These are phyloP conservation scores for Campopleginae sp. DNA, from an alignment of 2,888 invertebrate genomes.

Conservation along the genomic window DNA sequence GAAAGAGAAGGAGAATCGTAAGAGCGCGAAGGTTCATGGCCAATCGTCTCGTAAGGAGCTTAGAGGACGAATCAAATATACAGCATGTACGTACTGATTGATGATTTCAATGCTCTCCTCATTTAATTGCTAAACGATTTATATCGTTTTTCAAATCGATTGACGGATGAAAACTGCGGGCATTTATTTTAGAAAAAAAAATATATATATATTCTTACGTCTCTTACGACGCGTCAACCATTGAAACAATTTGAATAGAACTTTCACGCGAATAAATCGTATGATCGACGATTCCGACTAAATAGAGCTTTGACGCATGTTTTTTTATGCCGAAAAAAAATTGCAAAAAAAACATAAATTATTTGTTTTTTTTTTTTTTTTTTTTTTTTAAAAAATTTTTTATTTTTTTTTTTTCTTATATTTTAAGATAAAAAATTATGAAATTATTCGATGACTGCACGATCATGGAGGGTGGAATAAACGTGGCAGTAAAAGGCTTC, in stretches of 20 bases:
- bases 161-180: background rate
- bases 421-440: no score
- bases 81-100: conserved; percentile 30
- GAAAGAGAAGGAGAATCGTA: conserved; percentile 43
- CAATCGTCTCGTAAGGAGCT: conserved; percentile 58
- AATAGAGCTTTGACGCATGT: no score
- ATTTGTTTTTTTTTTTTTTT: no score
- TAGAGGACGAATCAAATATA: conserved; percentile 55
- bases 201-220: background rate
- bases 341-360: background rate
- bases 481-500: conserved; percentile 50
- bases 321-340: background rate
- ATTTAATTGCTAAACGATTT: background rate
- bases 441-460: conserved; percentile 26
- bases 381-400: no score
- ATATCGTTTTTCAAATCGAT: background rate
- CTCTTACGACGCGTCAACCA: no score
- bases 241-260: no score
- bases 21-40: conserved; percentile 63
- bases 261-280: no score
- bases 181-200: background rate
- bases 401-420: no score
- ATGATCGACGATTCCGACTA: no score
- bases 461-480: conserved; percentile 23
- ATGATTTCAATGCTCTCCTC: conserved; percentile 9